Evolutionary conservation across 64 coral and sea anemone genomes (phyloP), one percentile per base, ranked within the genome.

Genomic region (Montipora foliosa): DNA sequence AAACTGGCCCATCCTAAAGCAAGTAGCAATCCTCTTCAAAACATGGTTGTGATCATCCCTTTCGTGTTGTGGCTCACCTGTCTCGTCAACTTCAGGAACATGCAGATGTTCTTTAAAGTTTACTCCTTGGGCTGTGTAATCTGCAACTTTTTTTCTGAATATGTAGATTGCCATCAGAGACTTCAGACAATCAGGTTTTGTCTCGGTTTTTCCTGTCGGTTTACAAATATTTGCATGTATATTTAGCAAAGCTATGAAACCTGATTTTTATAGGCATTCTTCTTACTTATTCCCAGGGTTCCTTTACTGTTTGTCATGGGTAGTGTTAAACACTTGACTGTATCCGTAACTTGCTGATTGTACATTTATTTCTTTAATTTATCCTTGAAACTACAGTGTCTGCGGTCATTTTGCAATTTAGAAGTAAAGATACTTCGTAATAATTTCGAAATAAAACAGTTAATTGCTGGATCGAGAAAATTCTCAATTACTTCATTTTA

Each of bases 31-130:
- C 17, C 61, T 50, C 83, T 95, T 92, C 13, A 95, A 81, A 15
- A 91, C 89, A 81, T 92, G 94, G 62, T 95, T 95, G 47, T 95
- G 94, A 45, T 95, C 94, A 75, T 91, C 94, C 57, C 94, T 79
- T 48, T 80, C 79, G 57, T 95, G 72, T 24, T 79, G 53, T 50
- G 19, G 29, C 17, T 91, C 88, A 5, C 81, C 81, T 5, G 59
- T 78, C 14, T 82, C 60, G 52, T 88, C 75, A 21, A 59, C 17
- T 79, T 92, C 89, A 61, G 94, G 71, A 61, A 95, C 94, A 88
- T 91, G 88, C 49, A 95, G 60, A 50, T 93, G 95, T 46, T 93
- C 60, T 16, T 79, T 80, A 67, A 96, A 96, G 11, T 96, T 79
- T 5, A 96, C 87, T 55, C 90, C 91, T 16, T 66, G 19, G 15